Base-by-base conservation (phyloP, 53 echinoderm and acorn worm species). In the Holothuria scabra region DNA sequence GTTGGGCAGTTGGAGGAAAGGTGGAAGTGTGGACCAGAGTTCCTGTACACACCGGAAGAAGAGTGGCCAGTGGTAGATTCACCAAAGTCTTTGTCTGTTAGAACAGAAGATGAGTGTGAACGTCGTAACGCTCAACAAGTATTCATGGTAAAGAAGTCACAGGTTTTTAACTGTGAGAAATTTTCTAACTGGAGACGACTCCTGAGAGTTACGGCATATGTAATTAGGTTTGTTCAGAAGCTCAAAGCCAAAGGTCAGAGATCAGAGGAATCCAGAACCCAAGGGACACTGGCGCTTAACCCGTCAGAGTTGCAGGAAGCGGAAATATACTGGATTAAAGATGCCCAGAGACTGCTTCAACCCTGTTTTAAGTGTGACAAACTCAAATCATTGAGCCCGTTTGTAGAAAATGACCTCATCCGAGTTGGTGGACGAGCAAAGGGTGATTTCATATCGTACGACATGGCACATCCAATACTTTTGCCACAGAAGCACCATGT, bases 21-120 rank as follows among this genome's bases (percentile, higher is more conserved):
- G 46, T 92, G 88, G 92, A 30, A 83, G 58, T 9, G 44, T 35
- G 89, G 92, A 28, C 89, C 92, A 57, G 70, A 67, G 9, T 92
- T 92, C 34, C 74, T 92, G 6, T 29, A 19, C 3, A 14, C 30
- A 65, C 75, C 75, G 13, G 67, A 83, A 67, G 20, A 85, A 66
- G 83, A 92, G 26, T 89, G 48, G 10, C 48, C 4, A 48, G 1
- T 48, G 48, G 12, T 12, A 48, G 12, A 13, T 12, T 12, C 1
- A 48, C 48, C 48, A 48, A 48, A 48, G 1, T 48, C 48, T 1
- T 48, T 48, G 12, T 48, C 48, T 48, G 48, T 12, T 8, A 12
- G 12, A 48, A 1, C 48, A 10, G 4, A 48, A 12, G 48, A 12
- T 48, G 48, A n/a, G 48, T 48, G 69, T 8, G 69, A 69, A 32